These are phyloP conservation scores for Pholis gunnellus DNA, from an alignment of 2,113 vertebrate genomes.

Conservation along the genomic window DNA sequence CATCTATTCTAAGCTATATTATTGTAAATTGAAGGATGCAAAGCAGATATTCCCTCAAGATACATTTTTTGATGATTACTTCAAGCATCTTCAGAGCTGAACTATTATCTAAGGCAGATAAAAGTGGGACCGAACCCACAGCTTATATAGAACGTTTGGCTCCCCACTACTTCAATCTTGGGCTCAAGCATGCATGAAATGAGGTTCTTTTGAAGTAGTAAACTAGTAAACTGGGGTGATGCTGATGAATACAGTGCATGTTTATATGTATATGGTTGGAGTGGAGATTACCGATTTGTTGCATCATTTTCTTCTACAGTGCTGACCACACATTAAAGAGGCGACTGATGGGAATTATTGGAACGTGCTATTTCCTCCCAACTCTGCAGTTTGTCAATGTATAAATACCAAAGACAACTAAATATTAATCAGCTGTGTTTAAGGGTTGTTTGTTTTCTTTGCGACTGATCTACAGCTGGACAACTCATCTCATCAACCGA, in stretches of 20 bases:
- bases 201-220: not conserved
- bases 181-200: conserved; percentile 26
- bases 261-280: not conserved
- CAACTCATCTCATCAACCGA: conserved; percentile 5
- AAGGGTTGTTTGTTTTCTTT: not conserved
- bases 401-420: conserved; percentile 9
- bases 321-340: not conserved
- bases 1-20: not conserved
- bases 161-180: conserved; percentile 2
- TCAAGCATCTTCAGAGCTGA: not conserved
- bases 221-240: not conserved
- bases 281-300: not conserved
- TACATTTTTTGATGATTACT: not conserved
- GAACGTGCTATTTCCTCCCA: not conserved
- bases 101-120: conserved; percentile 1
- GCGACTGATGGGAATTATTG: not conserved
- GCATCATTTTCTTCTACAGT: not conserved
- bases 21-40: not conserved
- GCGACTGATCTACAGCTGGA: conserved; percentile 1
- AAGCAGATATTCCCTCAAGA: not conserved
- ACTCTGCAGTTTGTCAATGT: not conserved
- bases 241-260: not conserved
- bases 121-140: conserved; percentile 4
- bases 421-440: conserved; percentile 9
- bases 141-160: not conserved